Conservation (phyloP, 2,113 vertebrate genomes). For the western clawed frog (Xenopus tropicalis) region UCB_Xtro_10.0 CM004443.2:14633501-14634000, state of each 20-base stretch:
- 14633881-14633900: constrained; percentile 84
- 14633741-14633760: constrained; percentile 43
- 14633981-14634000: constrained; percentile 77
- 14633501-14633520: constrained; percentile 61
- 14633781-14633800: constrained; percentile 59
- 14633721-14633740: constrained; percentile 61
- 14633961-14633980: constrained; percentile 86
- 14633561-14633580: constrained; percentile 70
- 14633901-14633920: constrained; percentile 92
- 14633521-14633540: constrained; percentile 59
- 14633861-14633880: constrained; percentile 82
- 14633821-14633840: constrained; percentile 75
- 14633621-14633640: constrained; percentile 74
- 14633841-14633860: constrained; percentile 82
- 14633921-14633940: constrained; percentile 87
- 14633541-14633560: constrained; percentile 65
- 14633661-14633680: constrained; percentile 65
- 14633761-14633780: constrained; percentile 15
- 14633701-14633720: constrained; percentile 58
- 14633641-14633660: constrained; percentile 76
- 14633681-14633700: constrained; percentile 51
- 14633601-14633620: constrained; percentile 75
- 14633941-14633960: constrained; percentile 79
- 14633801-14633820: constrained; percentile 79
- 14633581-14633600: constrained; percentile 77